Evolutionary conservation across 2,888 invertebrate species (phyloP).

Genomic region (Eristalis arbustorum): DNA sequence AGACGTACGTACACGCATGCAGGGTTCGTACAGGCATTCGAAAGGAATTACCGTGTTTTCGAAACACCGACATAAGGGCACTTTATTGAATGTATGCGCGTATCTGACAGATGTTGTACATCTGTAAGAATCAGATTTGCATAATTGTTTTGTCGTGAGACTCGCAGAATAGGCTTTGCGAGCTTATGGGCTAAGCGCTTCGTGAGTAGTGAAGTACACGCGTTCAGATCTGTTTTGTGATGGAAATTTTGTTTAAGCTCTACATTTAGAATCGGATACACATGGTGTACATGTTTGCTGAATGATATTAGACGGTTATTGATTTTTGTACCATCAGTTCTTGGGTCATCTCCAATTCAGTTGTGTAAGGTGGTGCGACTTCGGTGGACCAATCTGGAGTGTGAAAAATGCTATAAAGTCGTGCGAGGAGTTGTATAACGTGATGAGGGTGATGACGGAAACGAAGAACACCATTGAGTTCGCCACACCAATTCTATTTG

Average conservation of each 20-base stretch:
- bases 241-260: not conserved
- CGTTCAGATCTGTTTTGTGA: not conserved
- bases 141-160: slow-evolving; percentile 6
- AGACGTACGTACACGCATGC: not conserved
- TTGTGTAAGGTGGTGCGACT: no score
- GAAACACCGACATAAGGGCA: not conserved
- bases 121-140: not conserved
- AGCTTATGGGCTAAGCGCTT: not conserved
- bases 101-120: not conserved
- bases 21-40: not conserved
- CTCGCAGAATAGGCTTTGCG: not conserved
- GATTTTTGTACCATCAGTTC: no score
- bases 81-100: not conserved
- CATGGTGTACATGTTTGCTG: not conserved
- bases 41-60: slow-evolving; percentile 1
- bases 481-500: no score
- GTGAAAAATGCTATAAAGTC: no score
- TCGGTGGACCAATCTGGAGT: no score
- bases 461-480: no score
- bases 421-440: no score
- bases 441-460: no score
- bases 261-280: not conserved
- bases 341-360: no score
- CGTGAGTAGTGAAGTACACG: not conserved
- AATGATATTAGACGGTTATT: not conserved